Conservation (phyloP, 2,797 vertebrate genomes). For the Oreochromis mossambicus region DNA sequence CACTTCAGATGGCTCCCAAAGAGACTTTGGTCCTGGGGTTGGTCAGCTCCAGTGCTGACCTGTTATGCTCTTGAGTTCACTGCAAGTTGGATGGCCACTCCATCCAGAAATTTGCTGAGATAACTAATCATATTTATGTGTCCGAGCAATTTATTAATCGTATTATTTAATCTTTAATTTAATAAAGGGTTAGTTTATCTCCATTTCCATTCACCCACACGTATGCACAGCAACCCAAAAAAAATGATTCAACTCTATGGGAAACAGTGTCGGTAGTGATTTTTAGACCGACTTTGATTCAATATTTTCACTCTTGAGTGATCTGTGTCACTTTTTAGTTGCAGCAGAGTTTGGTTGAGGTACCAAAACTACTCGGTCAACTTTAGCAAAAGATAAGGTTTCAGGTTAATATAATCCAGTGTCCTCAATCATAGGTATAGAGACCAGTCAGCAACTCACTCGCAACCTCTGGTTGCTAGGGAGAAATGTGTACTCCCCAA, state of each 20-base stretch:
- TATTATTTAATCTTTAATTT: not conserved
- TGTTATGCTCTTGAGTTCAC: not conserved
- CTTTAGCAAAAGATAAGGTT: not conserved
- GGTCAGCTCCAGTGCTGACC: not conserved
- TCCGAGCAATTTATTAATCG: not conserved
- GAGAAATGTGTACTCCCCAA: not conserved
- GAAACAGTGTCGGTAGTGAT: not conserved
- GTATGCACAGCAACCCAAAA: not conserved
- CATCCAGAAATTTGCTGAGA: not conserved
- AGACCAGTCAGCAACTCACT: not conserved
- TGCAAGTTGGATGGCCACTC: not conserved
- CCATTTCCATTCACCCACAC: not conserved
- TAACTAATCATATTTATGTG: not conserved
- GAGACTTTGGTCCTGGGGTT: not conserved
- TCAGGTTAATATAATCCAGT: not conserved
- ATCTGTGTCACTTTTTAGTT: not conserved
- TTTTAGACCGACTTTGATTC: not conserved
- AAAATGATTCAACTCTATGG: not conserved
- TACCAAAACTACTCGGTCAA: not conserved
- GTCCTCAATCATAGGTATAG: not conserved
- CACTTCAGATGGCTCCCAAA: not conserved
- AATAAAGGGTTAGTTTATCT: not conserved
- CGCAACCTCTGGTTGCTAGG: not conserved
- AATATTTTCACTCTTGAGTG: not conserved
- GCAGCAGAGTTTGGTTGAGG: not conserved